Conservation (phyloP, 2,113 vertebrate genomes). For the Dipodomys ordii region DNA sequence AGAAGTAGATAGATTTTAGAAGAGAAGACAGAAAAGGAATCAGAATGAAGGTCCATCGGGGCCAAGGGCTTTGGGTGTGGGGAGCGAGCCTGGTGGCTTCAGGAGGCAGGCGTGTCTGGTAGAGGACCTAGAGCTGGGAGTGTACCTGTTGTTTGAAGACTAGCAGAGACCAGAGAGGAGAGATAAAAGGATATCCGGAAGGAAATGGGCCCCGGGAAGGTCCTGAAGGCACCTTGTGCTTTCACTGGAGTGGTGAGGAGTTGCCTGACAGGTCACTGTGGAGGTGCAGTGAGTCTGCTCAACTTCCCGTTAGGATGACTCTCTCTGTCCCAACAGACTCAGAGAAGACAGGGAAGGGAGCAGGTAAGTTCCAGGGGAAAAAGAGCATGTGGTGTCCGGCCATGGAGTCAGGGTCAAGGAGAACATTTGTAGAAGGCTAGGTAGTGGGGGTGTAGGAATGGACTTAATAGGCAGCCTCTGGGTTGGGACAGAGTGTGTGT, state of each 20-base stretch:
- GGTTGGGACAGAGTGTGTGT: too few species aligned
- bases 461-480: too few species aligned
- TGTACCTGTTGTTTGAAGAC: not conserved
- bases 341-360: not conserved
- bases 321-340: not conserved
- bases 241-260: not conserved
- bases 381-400: not conserved
- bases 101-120: not conserved
- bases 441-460: too few species aligned
- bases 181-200: not conserved
- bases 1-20: not conserved
- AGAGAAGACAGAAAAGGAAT: not conserved
- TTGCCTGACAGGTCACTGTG: not conserved
- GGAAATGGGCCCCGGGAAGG: not conserved
- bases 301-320: not conserved
- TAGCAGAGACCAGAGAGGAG: too few species aligned
- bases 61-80: not conserved
- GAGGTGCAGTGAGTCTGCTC: not conserved
- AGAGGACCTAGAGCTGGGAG: not conserved
- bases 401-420: not conserved
- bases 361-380: not conserved
- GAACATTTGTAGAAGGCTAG: not conserved
- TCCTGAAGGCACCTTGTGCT: not conserved
- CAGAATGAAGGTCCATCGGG: not conserved
- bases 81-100: not conserved